Evolutionary conservation across 2,888 invertebrate genomes (phyloP), one percentile per base, ranked within the genome.

Genomic region (Melipona bicolor): DNA sequence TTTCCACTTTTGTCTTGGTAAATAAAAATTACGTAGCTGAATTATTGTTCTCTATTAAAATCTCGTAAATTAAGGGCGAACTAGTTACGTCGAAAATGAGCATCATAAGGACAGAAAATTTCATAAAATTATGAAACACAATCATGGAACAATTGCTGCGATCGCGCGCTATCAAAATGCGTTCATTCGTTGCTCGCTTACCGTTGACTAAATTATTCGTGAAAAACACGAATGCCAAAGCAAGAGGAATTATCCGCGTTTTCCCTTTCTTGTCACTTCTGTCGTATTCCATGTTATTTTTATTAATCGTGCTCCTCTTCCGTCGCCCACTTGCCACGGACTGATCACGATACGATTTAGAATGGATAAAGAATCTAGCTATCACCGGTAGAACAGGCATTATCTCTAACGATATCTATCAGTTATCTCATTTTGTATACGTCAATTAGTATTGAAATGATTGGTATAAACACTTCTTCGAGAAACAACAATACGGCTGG

Each of bases 341-440:
- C 81, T 88, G 83, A 59, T 50, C 69, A 54, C 59, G 49, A 15
- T 52, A 27, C 24, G 24, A 27, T 24, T 52, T 24, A 27, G 24
- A 61, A 19, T 27, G 61, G 61, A 61, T 61, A 24, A 72, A 36
- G 52, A 77, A 59, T 54, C 49, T 81, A 62, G 79, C 85, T 84
- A 84, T 87, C 87, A 27, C 11, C 27, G 4, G 32, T 19, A 52
- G 50, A 36, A 32, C n/a, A 49, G 49, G n/a, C 77, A 43, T 88
- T 88, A 88, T 88, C 84, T 73, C 19, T 4, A 27, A 19, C 24
- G 80, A 77, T 86, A 86, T 74, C 73, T 59, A 59, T 59, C 56
- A 13, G 74, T 19, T 87, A 87, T 84, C 87, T 67, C 32, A 61
- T 61, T 54, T 59, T 83, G 69, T 62, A 62, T n/a, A n/a, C 77